A percentile compares a stretch with the other conserved stretches of the same genome.
Conservation (phyloP, 2,113 vertebrate species). For the Myrmecobius fasciatus region DNA sequence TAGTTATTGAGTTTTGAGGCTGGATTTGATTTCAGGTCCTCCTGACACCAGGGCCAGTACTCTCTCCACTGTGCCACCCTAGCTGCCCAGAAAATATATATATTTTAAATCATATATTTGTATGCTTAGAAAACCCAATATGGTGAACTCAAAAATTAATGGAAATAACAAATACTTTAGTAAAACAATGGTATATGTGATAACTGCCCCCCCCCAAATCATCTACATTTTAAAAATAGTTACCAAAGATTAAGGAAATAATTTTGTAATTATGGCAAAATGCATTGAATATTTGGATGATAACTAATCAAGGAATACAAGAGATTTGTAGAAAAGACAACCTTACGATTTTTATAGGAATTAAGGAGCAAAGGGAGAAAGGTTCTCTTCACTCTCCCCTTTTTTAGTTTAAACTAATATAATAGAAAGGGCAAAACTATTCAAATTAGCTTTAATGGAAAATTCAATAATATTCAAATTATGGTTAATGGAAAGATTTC, state of each 20-base stretch:
- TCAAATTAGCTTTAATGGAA: too few relatives aligned
- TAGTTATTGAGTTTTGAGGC: too few relatives aligned
- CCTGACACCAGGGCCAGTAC: too few relatives aligned
- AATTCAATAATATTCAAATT: too few relatives aligned
- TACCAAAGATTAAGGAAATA: not conserved
- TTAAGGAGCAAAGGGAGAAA: not conserved
- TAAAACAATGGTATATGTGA: not conserved
- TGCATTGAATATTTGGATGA: not conserved
- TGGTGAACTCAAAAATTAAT: too few relatives aligned
- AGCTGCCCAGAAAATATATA: too few relatives aligned
- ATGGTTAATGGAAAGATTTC: not conserved
- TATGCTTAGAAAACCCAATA: too few relatives aligned
- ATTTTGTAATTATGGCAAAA: not conserved
- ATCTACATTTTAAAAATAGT: not conserved
- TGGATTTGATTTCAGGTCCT: too few relatives aligned
- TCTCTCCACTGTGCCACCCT: too few relatives aligned
- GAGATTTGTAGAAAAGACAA: not conserved
- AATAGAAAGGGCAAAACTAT: not conserved
- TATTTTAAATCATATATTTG: too few relatives aligned
- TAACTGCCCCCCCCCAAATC: not conserved
- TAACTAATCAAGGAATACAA: not conserved
- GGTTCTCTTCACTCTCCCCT: too few relatives aligned
- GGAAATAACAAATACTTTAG: too few relatives aligned
- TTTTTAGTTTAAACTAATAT: not conserved
- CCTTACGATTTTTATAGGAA: not conserved